Evolutionary conservation across 2,888 invertebrate genomes (phyloP).

Genomic region (Camptogramma bilineatum): DNA sequence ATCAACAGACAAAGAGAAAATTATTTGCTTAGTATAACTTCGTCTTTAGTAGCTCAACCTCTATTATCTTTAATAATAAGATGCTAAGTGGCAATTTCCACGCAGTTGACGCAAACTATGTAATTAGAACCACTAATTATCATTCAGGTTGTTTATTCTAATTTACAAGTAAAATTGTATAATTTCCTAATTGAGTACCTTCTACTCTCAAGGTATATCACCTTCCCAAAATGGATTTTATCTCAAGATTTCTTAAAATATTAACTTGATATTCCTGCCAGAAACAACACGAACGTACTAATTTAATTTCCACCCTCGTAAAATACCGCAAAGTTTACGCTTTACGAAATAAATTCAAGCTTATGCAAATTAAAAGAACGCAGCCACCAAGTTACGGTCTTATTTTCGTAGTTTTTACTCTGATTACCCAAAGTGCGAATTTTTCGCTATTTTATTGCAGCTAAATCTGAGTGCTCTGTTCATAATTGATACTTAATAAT

Average conservation of each 20-base stretch:
- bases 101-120: conserved; percentile 27
- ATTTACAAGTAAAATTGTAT: not conserved
- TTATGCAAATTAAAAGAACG: not conserved
- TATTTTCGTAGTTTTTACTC: conserved; percentile 1
- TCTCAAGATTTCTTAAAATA: not conserved
- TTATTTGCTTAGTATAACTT: not conserved
- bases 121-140: conserved; percentile 5
- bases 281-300: not conserved
- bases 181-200: not conserved
- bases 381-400: not conserved
- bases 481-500: no score
- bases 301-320: not conserved
- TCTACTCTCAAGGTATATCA: not conserved
- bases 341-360: not conserved
- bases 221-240: not conserved
- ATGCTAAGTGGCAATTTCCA: conserved; percentile 34
- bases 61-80: conserved; percentile 18
- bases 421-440: not conserved
- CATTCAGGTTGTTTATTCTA: not conserved
- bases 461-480: not conserved
- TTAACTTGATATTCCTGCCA: no score
- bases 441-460: not conserved
- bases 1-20: not conserved
- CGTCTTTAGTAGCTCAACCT: not conserved
- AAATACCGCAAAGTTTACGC: not conserved